A percentile compares a stretch with the other conserved stretches of the same genome.
These are phyloP conservation scores for Otus scops DNA, from an alignment of 2,797 vertebrate species.

Conservation along the genomic window DNA sequence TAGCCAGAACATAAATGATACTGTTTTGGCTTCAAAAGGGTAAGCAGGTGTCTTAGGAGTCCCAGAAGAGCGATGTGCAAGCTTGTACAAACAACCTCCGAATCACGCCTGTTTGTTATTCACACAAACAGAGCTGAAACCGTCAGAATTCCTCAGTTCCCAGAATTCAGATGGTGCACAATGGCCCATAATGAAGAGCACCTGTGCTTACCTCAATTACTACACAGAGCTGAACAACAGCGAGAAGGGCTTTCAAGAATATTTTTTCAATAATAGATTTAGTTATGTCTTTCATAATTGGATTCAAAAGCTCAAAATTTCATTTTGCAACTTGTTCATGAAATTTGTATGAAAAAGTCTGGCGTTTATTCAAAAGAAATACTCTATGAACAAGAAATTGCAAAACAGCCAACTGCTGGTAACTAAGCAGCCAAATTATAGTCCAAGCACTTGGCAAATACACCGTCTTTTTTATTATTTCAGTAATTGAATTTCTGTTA, in stretches of 20 bases:
- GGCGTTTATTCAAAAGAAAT: slow-evolving; percentile 80
- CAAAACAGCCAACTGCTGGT: slow-evolving; percentile 76
- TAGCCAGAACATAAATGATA: slow-evolving; percentile 72
- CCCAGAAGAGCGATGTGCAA: slow-evolving; percentile 76
- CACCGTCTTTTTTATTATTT: slow-evolving; percentile 81
- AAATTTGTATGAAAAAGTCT: slow-evolving; percentile 77
- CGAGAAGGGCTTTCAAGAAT: slow-evolving; percentile 74
- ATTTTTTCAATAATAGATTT: slow-evolving; percentile 78
- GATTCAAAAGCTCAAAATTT: slow-evolving; percentile 81
- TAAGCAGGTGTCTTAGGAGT: slow-evolving; percentile 80
- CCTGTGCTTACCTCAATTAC: slow-evolving; percentile 83
- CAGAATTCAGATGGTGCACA: slow-evolving; percentile 80
- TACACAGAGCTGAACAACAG: slow-evolving; percentile 65
- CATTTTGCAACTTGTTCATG: slow-evolving; percentile 80
- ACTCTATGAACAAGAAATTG: slow-evolving; percentile 74
- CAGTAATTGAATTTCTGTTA: slow-evolving; percentile 88
- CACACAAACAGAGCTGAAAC: slow-evolving; percentile 74
- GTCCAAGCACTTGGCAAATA: slow-evolving; percentile 77
- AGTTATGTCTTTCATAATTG: slow-evolving; percentile 79
- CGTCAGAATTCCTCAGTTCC: slow-evolving; percentile 73
- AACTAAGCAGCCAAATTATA: slow-evolving; percentile 81
- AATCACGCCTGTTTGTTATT: slow-evolving; percentile 82
- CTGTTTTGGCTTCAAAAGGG: slow-evolving; percentile 76
- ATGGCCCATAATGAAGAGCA: slow-evolving; percentile 82
- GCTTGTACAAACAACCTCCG: slow-evolving; percentile 78